Base-by-base conservation (phyloP, 2,888 invertebrate genomes). In the Mythimna impura region DNA sequence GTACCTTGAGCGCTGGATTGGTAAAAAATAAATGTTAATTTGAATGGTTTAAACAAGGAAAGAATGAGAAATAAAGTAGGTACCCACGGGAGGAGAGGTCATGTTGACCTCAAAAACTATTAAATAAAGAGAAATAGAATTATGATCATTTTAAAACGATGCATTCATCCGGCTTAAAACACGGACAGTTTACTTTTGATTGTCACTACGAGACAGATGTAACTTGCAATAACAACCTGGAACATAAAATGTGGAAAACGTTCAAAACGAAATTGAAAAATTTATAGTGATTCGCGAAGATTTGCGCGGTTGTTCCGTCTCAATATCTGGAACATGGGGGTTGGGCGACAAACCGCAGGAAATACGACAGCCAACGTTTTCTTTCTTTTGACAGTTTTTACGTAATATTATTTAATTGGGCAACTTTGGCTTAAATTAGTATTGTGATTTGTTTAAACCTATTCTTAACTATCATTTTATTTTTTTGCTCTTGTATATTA, bases 191-290 rank as follows among this genome's bases (percentile, higher is more conserved):
- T 22, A 52, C 5, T n/a, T 25, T 43, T 25, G 12, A 25, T 17
- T 43, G 34, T 17, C n/a, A 60, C 25, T 7, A 43, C 34, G n/a
- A 10, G 25, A n/a, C n/a, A 20, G 14, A 78, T 34, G 43, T 71
- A 60, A 78, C 43, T 58, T 25, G 10, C 17, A 78, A 36, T 43
- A 52, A 50, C 25, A 47, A 54, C 34, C 25, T 47, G 71, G 17
- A 47, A 60, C 36, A 52, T 69, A 52, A 78, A 74, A 60, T 60
- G 78, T 58, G 58, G 17, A 43, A 69, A 70, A 50, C 25, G 57
- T 52, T 79, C 43, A 72, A 79, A 43, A 34, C 34, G 34, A 79
- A 79, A 73, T 73, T 73, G 73, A 63, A 79, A 79, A 63, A 63
- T 79, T 12, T 79, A 63, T 63, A 22, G 52, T 36, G 63, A 54